Conservation (phyloP, 2,888 invertebrate species). For the Podotricha telesiphe region DNA sequence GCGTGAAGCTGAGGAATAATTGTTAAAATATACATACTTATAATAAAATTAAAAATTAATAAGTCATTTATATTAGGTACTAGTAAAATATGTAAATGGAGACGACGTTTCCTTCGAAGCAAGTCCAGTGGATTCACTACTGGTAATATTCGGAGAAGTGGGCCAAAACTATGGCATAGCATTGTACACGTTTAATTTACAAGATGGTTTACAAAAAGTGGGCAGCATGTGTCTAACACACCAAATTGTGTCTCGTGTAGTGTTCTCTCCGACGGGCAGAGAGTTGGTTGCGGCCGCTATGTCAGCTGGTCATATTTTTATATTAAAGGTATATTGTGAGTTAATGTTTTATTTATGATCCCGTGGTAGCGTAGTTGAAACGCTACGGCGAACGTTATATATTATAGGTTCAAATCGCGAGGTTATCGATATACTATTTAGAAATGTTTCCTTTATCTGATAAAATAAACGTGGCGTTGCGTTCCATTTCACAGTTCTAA, state of each 20-base stretch:
- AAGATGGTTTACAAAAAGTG: conserved; percentile 45
- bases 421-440: no score
- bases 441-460: no score
- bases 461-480: no score
- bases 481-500: no score
- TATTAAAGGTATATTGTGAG: conserved; percentile 58
- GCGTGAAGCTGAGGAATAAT: no score
- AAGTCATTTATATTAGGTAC: conserved; percentile 50
- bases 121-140: conserved; percentile 66
- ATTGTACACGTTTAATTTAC: conserved; percentile 50
- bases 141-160: conserved; percentile 64
- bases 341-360: no score
- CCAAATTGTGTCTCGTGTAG: conserved; percentile 68
- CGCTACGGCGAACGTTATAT: no score
- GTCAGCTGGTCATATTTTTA: conserved; percentile 75
- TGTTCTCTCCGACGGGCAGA: conserved; percentile 66
- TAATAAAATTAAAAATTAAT: neutral
- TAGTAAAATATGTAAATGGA: conserved; percentile 59
- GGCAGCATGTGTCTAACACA: conserved; percentile 66
- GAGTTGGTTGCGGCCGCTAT: conserved; percentile 69
- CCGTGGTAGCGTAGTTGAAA: no score
- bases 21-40: no score
- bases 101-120: conserved; percentile 62
- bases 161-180: conserved; percentile 64
- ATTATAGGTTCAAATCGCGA: no score